A percentile compares a stretch with the other conserved stretches of the same genome.
Conservation (phyloP, 92 coral and sea anemone genomes). For the Anthopleura xanthogrammica region DNA sequence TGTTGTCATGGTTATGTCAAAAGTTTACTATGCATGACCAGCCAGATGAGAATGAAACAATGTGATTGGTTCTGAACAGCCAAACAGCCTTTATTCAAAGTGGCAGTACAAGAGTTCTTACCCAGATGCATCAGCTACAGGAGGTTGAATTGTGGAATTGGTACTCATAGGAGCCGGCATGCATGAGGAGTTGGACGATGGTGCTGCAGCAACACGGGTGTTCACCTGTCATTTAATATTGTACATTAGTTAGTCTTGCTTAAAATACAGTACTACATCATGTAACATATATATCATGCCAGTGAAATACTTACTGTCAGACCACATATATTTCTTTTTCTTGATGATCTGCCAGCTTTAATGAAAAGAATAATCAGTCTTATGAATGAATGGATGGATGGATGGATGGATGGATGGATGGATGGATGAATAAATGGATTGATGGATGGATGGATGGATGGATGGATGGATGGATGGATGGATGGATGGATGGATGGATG, state of each 20-base stretch:
- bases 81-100: not conserved
- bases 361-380: not conserved
- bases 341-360: constrained; percentile 93
- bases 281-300: too few species aligned
- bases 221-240: constrained; percentile 36
- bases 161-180: constrained; percentile 41
- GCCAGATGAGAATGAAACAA: not conserved
- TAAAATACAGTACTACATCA: too few species aligned
- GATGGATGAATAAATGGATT: too few species aligned
- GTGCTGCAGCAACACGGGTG: constrained; percentile 56
- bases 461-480: too few species aligned
- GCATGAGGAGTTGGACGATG: constrained; percentile 11
- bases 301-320: constrained; percentile 62
- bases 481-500: not conserved
- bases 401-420: too few species aligned
- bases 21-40: too few species aligned
- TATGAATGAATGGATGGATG: not conserved
- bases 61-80: too few species aligned
- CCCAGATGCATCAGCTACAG: constrained; percentile 31
- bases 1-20: too few species aligned
- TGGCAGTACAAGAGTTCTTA: not conserved
- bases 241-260: too few species aligned
- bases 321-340: constrained; percentile 95
- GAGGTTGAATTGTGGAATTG: constrained; percentile 22
- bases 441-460: too few species aligned